These are phyloP conservation scores for Polydrusus cervinus DNA, from an alignment of 2,888 invertebrate genomes.

Conservation along the genomic window DNA sequence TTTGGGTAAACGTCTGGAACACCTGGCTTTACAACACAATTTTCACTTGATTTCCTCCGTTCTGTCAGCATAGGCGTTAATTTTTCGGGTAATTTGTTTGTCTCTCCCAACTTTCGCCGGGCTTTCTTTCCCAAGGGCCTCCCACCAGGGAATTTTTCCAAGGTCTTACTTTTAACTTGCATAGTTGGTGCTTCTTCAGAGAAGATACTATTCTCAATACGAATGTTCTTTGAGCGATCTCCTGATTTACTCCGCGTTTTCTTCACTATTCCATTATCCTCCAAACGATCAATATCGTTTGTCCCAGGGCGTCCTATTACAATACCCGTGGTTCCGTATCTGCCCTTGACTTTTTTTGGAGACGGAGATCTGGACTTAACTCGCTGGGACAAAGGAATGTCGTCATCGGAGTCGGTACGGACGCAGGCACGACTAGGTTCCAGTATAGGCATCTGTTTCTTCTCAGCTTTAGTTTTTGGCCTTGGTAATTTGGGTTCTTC, in stretches of 20 bases:
- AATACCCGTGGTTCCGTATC: conserved; percentile 5
- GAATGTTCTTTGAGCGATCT: background rate
- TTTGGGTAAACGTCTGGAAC: too few species aligned
- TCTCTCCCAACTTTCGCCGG: conserved; percentile 9
- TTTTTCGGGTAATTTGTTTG: background rate
- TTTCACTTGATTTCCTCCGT: background rate
- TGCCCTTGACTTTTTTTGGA: conserved; percentile 4
- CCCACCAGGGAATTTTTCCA: background rate
- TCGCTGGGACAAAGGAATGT: conserved; percentile 9
- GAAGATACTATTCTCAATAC: background rate
- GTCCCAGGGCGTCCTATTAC: background rate
- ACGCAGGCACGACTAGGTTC: background rate
- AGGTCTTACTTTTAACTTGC: background rate
- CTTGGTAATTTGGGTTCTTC: background rate
- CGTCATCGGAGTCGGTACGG: conserved; percentile 10
- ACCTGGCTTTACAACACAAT: background rate
- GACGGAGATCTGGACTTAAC: conserved; percentile 16
- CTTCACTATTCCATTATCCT: too few species aligned
- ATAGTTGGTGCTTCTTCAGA: background rate
- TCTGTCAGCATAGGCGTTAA: background rate
- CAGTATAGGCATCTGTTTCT: conserved; percentile 10
- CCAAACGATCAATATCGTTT: background rate
- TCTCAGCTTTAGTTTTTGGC: conserved; percentile 12
- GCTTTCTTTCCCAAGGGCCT: background rate
- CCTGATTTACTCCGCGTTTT: too few species aligned